A percentile compares a stretch with the other conserved stretches of the same genome.
Evolutionary conservation across 1,140 invertebrate genomes (phyloP).

Genomic region (Drosophila murphyi): DNA sequence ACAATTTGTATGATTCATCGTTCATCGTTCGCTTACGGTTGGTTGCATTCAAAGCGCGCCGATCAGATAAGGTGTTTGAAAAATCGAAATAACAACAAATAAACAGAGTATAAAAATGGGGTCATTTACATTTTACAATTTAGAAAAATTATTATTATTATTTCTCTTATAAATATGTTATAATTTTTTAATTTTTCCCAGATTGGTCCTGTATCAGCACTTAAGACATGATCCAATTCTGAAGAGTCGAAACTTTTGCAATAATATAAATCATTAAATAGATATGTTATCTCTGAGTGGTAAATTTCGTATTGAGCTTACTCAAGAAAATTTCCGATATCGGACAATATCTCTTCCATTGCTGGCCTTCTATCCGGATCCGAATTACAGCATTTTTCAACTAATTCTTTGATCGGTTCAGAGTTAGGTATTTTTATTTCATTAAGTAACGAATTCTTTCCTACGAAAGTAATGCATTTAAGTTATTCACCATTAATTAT

Average conservation of each 20-base stretch:
- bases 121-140: too few relatives aligned
- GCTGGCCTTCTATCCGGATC: neutral
- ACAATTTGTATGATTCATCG: slow-evolving; percentile 20
- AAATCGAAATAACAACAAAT: slow-evolving; percentile 42
- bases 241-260: neutral
- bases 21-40: slow-evolving; percentile 22
- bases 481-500: neutral
- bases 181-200: too few relatives aligned
- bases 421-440: neutral
- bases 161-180: too few relatives aligned
- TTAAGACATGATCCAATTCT: neutral
- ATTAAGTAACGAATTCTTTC: neutral
- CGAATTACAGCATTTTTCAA: neutral
- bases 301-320: neutral
- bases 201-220: neutral
- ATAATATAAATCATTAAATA: neutral
- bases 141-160: too few relatives aligned
- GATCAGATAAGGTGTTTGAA: slow-evolving; percentile 46
- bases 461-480: neutral
- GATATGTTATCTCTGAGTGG: neutral
- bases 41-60: slow-evolving; percentile 16
- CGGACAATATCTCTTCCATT: neutral
- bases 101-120: too few relatives aligned
- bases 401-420: neutral
- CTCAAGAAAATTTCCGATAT: neutral